Evolutionary conservation across 2,888 invertebrate species (phyloP), one percentile per base, ranked within the genome.

Genomic region (Lithosia quadra): DNA sequence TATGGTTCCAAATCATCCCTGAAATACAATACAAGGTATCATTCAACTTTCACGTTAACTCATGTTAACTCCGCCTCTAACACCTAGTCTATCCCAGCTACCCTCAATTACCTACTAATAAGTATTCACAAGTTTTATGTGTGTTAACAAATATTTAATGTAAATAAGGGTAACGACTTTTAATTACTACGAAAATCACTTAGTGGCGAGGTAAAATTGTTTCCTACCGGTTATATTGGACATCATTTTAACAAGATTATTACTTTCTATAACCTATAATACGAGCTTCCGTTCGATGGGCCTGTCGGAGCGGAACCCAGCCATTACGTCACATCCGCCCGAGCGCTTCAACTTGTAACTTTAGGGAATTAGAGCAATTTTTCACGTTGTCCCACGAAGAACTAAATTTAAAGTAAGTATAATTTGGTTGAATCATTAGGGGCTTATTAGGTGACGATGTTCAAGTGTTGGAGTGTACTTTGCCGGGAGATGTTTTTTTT

Each of bases 301-400:
- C 88, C 89, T 85, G 88, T 78, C 67, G 68, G 67, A 78, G 86
- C 89, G 91, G 92, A 91, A 88, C 85, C 73, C 73, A 71, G 75
- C 83, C 80, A 88, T 90, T 90, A 91, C 88, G 85, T 86, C 88
- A 88, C 88, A 81, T 88, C 89, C 90, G 85, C 81, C 72, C 73
- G 75, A 79, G 72, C 78, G 77, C 71, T 57, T 64, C 43, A 71
- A 71, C 21, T 77, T 80, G 69, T 75, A 86, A 87, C 81, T 88
- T 85, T 69, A 21, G 57, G 72, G 75, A 83, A 87, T 87, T 85
- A 77, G 81, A 75, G 80, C 79, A 82, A 88, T 89, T 88, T 89
- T 89, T 89, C 86, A 86, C 69, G 66, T 75, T 80, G 74, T 66
- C 75, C 76, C 73, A 66, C 72, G 76, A 66, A 74, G 65, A 74